Percentiles rank a stretch among this genome's conserved stretches.
phyloP scores from a whole-genome alignment of 2,113 vertebrate species.

The Scolopax mira region DNA sequence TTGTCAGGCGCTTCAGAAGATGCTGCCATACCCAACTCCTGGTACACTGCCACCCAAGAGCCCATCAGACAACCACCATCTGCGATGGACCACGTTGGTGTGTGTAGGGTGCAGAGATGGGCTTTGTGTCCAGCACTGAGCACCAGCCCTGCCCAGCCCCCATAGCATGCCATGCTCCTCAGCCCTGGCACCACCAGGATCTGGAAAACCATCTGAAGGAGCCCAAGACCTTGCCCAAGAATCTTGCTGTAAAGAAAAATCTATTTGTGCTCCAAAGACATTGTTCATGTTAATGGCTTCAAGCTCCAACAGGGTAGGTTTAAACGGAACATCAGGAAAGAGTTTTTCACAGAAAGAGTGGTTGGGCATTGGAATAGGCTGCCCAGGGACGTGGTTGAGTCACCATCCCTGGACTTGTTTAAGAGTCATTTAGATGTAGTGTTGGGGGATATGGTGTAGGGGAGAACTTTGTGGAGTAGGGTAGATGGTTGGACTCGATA shows the following conservation, averaged over 20 bases:
- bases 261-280: accelerated
- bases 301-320: no score
- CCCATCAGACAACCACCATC: accelerated
- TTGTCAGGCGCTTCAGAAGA: accelerated
- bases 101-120: accelerated
- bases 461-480: no score
- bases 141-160: background rate
- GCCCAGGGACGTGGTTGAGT: no score
- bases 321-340: no score
- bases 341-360: no score
- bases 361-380: no score
- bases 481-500: no score
- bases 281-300: accelerated
- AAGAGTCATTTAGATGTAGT: no score
- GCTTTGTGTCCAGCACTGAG: background rate
- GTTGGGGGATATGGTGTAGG: no score
- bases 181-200: background rate
- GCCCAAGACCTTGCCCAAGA: background rate
- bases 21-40: accelerated
- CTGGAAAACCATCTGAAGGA: background rate
- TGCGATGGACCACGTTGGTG: accelerated
- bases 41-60: background rate
- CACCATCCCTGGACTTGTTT: no score
- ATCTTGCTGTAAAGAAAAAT: background rate
- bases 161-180: accelerated